A percentile compares a stretch with the other conserved stretches of the same genome.
phyloP scores from a whole-genome alignment of 2,113 vertebrate species.

The Amblyopsis rosae region DNA sequence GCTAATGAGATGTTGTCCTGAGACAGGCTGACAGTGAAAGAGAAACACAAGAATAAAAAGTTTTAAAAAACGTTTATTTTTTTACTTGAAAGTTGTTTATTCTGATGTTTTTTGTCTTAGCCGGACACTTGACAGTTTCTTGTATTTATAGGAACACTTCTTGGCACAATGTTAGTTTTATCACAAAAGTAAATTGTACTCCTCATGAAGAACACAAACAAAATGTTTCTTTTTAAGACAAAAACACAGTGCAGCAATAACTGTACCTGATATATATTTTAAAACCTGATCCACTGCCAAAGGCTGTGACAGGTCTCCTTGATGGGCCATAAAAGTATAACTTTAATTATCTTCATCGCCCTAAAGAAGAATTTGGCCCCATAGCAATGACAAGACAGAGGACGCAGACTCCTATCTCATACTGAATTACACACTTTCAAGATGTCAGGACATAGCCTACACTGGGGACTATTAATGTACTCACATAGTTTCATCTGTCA shows the following conservation, averaged over 20 bases:
- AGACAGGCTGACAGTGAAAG: slow-evolving; percentile 3
- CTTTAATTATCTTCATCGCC: not conserved
- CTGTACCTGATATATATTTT: not conserved
- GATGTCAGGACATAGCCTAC: not conserved
- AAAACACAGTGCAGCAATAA: not conserved
- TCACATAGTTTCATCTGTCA: not conserved
- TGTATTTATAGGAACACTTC: not conserved
- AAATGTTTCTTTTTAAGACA: not conserved
- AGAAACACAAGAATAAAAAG: slow-evolving; percentile 1
- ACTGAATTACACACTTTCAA: not conserved
- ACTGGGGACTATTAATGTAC: not conserved
- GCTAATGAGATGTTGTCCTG: slow-evolving; percentile 46
- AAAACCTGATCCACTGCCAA: not conserved
- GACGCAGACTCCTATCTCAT: not conserved
- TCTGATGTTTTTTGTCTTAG: no score
- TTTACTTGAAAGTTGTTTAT: not conserved
- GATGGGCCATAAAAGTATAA: not conserved
- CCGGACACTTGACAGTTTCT: no score
- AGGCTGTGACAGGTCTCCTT: not conserved
- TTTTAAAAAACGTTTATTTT: not conserved
- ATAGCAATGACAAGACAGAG: slow-evolving; percentile 6
- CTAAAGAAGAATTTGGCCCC: not conserved
- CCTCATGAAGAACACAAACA: not conserved
- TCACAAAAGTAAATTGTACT: not conserved
- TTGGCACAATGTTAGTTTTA: not conserved